These are phyloP conservation scores for Echiichthys vipera DNA, from an alignment of 2,797 vertebrate genomes.

Conservation along the genomic window DNA sequence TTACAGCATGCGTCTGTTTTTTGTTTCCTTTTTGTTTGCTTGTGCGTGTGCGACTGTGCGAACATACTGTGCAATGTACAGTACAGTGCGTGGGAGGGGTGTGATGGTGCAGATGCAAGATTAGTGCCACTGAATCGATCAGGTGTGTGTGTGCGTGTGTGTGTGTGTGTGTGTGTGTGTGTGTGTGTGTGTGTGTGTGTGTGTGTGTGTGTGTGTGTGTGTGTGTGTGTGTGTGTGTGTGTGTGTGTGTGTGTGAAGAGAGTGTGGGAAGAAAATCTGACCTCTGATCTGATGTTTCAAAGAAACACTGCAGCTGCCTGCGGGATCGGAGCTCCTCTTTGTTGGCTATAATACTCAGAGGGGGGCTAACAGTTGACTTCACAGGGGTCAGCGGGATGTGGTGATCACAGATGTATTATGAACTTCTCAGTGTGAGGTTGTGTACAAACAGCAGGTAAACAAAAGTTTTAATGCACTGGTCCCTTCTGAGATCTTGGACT, in stretches of 20 bases:
- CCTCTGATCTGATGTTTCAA: slow-evolving; percentile 66
- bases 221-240: slow-evolving; percentile 35
- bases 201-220: slow-evolving; percentile 39
- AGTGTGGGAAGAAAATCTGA: slow-evolving; percentile 67
- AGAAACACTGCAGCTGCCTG: slow-evolving; percentile 24
- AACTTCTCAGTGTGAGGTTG: neutral
- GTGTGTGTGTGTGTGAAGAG: slow-evolving; percentile 39
- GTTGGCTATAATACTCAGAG: neutral
- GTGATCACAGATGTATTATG: neutral
- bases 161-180: slow-evolving; percentile 17
- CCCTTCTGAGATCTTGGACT: too few relatives aligned
- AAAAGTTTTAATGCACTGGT: too few relatives aligned
- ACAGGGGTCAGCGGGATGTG: neutral
- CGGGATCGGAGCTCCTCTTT: slow-evolving; percentile 28
- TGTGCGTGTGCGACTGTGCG: neutral
- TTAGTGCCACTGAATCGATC: slow-evolving; percentile 42
- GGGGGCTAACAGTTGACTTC: neutral
- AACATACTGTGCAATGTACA: slow-evolving; percentile 35
- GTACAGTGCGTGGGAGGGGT: slow-evolving; percentile 49
- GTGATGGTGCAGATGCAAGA: slow-evolving; percentile 41
- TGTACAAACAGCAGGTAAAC: too few relatives aligned
- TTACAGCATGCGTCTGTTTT: slow-evolving; percentile 25
- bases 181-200: slow-evolving; percentile 19
- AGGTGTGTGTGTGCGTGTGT: neutral
- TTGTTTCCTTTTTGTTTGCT: slow-evolving; percentile 27